A percentile compares a stretch with the other conserved stretches of the same genome.
phyloP scores from a whole-genome alignment of 2,797 vertebrate genomes.

The Sphenopsis melanotis region DNA sequence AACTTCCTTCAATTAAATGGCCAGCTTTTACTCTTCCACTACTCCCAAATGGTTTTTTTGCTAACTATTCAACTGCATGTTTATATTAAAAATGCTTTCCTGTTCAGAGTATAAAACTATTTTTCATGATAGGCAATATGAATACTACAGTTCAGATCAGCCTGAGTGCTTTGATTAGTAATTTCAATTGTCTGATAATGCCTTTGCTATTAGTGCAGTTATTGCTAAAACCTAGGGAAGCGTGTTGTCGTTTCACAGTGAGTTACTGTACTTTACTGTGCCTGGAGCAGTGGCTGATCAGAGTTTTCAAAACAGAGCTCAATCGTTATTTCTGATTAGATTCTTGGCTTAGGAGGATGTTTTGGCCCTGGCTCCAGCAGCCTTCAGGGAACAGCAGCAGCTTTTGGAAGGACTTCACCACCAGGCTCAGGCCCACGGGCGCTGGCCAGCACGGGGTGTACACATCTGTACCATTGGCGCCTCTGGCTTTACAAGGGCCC shows the following conservation, averaged over 20 bases:
- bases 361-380: background rate
- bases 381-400: background rate
- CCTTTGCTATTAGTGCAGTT: background rate
- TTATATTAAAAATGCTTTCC: background rate
- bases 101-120: background rate
- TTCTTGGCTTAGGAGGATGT: background rate
- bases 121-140: background rate
- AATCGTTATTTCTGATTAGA: background rate
- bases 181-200: slow-evolving; percentile 5
- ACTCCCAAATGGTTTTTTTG: background rate
- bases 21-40: background rate
- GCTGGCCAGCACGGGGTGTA: background rate
- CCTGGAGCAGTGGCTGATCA: background rate
- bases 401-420: background rate
- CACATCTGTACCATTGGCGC: rapidly evolving
- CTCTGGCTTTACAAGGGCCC: background rate
- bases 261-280: background rate
- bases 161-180: background rate
- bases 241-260: background rate
- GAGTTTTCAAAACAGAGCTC: background rate
- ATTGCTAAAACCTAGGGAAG: slow-evolving; percentile 20
- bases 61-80: slow-evolving; percentile 1
- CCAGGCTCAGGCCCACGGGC: background rate
- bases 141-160: background rate
- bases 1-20: slow-evolving; percentile 26